Evolutionary conservation across 2,113 vertebrate genomes (phyloP), one percentile per base, ranked within the genome.

Genomic region (Propithecus coquereli): DNA sequence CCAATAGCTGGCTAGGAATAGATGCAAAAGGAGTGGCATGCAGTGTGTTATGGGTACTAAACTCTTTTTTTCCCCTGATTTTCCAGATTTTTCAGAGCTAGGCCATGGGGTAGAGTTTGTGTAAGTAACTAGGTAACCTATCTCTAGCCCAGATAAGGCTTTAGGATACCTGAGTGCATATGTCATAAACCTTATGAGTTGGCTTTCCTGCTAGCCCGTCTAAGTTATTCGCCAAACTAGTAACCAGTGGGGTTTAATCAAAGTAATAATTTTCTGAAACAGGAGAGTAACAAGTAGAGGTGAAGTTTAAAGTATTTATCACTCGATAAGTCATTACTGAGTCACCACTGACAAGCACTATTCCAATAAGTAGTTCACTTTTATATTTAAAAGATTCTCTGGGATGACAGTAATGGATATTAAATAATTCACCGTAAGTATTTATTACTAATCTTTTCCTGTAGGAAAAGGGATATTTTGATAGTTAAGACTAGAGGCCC

Each of bases 401-500:
- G 88, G 83, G 68, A 45, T 96, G 82, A 50, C 40, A 77, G 23
- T 71, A 80, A 89, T 59, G 3, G 45, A 13, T 90, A 12, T 52
- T 89, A 40, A 79, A 66, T 80, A 87, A 85, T 68, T 37, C 10
- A 76, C 54, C 68, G 61, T 70, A 80, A 57, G 30, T 97, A 96
- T 96, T 97, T 98, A 97, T 96, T 97, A 71, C 43, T 84, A 82
- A 66, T 81, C 57, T 81, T 90, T 96, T 96, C 70, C 90, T 87
- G 18, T 84, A 94, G 76, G 90, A 76, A 96, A 92, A 88, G 89
- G 47, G 92, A 77, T 89, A 30, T 54, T 79, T 79, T 84, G 63
- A 50, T 68, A 82, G 18, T 79, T 90, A 74, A 94, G 70, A 85
- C 45, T 70, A 87, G 70, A 66, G 63, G 65, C 82, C 52, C 77